phyloP scores from a whole-genome alignment of 2,113 vertebrate genomes.

The Madoqua kirkii region DNA sequence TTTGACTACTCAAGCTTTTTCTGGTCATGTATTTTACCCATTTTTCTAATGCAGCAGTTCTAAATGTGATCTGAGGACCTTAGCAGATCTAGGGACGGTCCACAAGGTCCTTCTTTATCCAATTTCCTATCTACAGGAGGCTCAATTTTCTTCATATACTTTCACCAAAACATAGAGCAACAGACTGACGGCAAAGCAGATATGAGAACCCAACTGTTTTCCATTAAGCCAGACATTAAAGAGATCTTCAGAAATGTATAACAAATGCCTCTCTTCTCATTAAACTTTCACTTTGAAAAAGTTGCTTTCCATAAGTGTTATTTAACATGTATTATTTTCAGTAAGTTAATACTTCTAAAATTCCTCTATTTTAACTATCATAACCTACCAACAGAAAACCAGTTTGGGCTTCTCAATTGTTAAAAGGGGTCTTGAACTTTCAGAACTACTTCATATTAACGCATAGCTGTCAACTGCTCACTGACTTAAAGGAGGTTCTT shows the following conservation, averaged over 20 bases:
- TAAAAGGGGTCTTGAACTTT: not conserved
- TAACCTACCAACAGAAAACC: not conserved
- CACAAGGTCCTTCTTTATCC: not conserved
- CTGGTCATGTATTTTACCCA: not conserved
- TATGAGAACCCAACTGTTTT: not conserved
- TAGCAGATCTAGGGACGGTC: accelerated
- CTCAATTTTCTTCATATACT: not conserved
- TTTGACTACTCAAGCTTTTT: not conserved
- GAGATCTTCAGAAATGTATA: not conserved
- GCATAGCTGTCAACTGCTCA: not conserved
- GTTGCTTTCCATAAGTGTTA: not conserved
- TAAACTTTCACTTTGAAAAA: not conserved
- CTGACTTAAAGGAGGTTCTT: not conserved
- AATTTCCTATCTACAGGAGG: not conserved
- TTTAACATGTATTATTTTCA: not conserved
- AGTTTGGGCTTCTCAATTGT: not conserved
- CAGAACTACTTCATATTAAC: not conserved
- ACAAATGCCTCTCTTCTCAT: not conserved
- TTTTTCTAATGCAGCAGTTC: not conserved
- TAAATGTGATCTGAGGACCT: not conserved
- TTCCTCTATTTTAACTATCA: not conserved
- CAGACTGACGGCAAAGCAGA: not conserved
- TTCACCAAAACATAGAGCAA: not conserved
- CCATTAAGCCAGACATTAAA: not conserved
- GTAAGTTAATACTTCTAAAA: not conserved